Conservation (phyloP, 2,113 vertebrate species). For the Ptilorrhoa leucosticta region DNA sequence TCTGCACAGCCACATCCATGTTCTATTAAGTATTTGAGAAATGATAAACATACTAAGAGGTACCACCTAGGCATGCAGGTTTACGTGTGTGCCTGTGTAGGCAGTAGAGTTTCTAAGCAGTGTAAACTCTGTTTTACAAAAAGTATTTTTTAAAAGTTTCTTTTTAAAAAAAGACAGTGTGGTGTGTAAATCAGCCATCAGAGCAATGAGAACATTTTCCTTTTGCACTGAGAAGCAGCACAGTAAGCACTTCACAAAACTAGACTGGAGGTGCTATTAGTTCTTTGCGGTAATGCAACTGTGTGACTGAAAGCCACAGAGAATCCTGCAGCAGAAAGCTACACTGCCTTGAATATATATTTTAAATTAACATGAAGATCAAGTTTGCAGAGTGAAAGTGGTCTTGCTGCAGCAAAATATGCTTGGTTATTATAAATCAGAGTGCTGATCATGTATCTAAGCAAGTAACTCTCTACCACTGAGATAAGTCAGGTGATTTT, state of each 20-base stretch:
- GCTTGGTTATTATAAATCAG: background rate
- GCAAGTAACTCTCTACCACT: background rate
- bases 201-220: background rate
- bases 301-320: conserved; percentile 3
- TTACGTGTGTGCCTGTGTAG: background rate
- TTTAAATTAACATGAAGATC: background rate
- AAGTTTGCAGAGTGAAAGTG: background rate
- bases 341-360: background rate
- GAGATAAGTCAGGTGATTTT: background rate
- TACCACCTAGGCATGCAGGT: background rate
- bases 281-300: background rate
- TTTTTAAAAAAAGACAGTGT: background rate
- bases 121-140: background rate
- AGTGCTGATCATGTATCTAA: background rate
- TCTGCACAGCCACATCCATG: background rate
- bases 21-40: background rate
- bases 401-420: background rate
- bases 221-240: background rate
- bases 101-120: background rate
- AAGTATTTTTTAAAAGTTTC: background rate
- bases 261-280: background rate
- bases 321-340: background rate
- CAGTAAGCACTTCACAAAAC: background rate
- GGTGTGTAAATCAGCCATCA: background rate
- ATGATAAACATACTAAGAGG: background rate